Evolutionary conservation across 1,140 invertebrate species (phyloP), one percentile per base, ranked within the genome.

Genomic region (Dreissena rostriformis): DNA sequence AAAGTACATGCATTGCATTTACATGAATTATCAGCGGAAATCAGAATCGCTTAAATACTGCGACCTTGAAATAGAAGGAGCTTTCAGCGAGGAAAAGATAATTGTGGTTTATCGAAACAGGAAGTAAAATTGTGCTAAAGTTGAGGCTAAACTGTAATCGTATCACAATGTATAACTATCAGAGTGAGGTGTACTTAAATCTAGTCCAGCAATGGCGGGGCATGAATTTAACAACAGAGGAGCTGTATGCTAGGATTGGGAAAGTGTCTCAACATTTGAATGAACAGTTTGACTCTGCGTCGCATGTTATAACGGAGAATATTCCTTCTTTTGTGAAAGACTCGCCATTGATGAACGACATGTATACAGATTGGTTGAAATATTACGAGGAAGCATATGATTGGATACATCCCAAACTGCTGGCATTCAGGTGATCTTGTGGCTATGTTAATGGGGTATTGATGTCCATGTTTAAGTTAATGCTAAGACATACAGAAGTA

Each of bases 361-460:
- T 74, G 11, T 82, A 61, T 61, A 15, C n/a, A n/a, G 68, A 72
- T 29, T 82, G 68, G 68, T 24, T 51, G 39, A 74, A 10, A 51
- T 82, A 19, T 39, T 74, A 73, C 52, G 17, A 66, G 61, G 70
- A 67, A 24, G 55, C 39, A 17, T 67, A 82, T 24, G 49, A 19
- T 11, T 73, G 70, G 72, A 67, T 73, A 55, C 63, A 73, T 11
- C 63, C 72, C 49, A 82, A 66, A 26, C 28, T 82, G 22, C 61
- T 17, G 10, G 63, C 65, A 53, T 49, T 74, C 19, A 82, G 70
- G 70, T 71, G 57, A 70, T n/a, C 89, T 82, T 82, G 81, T 39
- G 8, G 39, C 39, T 39, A 39, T 39, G 8, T 39, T 5, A n/a
- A n/a, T n/a, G n/a, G n/a, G n/a, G n/a, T n/a, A n/a, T n/a, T n/a